These are phyloP conservation scores for Drosophila rellima DNA, from an alignment of 2,888 invertebrate species.

Conservation along the genomic window DNA sequence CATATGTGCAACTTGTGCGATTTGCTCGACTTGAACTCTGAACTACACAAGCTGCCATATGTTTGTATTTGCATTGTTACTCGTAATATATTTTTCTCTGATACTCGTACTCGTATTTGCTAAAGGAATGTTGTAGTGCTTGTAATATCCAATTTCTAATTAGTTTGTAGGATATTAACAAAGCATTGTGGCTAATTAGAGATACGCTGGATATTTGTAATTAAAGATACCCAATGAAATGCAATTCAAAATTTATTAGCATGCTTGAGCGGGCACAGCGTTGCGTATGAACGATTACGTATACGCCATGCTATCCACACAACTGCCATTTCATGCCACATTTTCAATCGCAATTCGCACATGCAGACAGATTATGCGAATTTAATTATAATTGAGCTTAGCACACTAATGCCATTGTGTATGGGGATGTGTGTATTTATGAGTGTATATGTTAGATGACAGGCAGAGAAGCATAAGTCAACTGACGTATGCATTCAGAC, in stretches of 20 bases:
- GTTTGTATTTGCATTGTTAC: constrained; percentile 42
- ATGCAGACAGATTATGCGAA: constrained; percentile 51
- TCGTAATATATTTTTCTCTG: constrained; percentile 17
- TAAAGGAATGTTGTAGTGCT: not conserved
- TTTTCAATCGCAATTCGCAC: constrained; percentile 15
- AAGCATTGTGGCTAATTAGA: constrained; percentile 3
- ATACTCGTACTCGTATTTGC: constrained; percentile 22
- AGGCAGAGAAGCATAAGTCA: constrained; percentile 47
- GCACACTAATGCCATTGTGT: constrained; percentile 46
- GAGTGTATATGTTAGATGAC: not conserved
- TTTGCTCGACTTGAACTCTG: constrained; percentile 53
- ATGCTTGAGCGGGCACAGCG: constrained; percentile 28
- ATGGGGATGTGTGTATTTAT: constrained; percentile 1
- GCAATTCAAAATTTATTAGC: constrained; percentile 15
- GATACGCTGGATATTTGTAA: constrained; percentile 11
- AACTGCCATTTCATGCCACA: constrained; percentile 2
- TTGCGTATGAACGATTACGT: constrained; percentile 57
- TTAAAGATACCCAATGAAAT: constrained; percentile 29
- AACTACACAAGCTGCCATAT: constrained; percentile 56
- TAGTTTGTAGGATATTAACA: constrained; percentile 34
- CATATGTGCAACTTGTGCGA: constrained; percentile 52
- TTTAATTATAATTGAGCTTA: constrained; percentile 73
- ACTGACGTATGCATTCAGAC: constrained; percentile 26
- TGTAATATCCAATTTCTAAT: constrained; percentile 12
- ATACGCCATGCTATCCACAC: constrained; percentile 29